Percentiles rank a stretch among this genome's conserved stretches.
phyloP scores from a whole-genome alignment of 2,888 invertebrate genomes.

The Oligia fasciuncula region DNA sequence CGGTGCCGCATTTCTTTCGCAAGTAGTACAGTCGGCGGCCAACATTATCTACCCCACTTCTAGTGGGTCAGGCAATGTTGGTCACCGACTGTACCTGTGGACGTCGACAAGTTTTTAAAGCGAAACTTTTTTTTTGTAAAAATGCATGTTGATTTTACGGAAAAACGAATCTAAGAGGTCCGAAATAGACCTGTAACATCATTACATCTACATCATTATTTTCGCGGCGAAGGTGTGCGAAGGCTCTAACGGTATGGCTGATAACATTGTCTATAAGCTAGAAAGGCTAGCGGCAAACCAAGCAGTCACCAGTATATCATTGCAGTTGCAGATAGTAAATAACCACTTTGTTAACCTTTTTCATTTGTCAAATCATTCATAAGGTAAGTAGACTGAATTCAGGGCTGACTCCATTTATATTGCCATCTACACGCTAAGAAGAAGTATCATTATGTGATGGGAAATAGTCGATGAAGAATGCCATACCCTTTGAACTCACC shows the following conservation, averaged over 20 bases:
- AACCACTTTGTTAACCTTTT: not conserved
- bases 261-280: not conserved
- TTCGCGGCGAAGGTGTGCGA: not conserved
- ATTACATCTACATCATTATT: not conserved
- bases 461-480: not conserved
- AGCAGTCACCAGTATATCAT: not conserved
- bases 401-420: not conserved
- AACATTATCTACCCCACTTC: too few relatives aligned
- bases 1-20: not conserved
- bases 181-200: not conserved
- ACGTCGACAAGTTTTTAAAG: not conserved
- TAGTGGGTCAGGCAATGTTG: too few relatives aligned
- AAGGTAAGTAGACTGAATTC: not conserved
- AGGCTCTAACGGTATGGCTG: not conserved
- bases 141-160: not conserved
- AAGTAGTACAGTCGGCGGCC: too few relatives aligned
- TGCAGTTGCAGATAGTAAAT: not conserved
- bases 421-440: not conserved
- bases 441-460: not conserved
- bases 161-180: not conserved
- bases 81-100: not conserved
- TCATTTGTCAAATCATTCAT: not conserved
- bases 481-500: conserved; percentile 84
- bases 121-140: not conserved
- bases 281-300: not conserved